Evolutionary conservation across 2,113 vertebrate species (phyloP).

Genomic region (Pongo pygmaeus): DNA sequence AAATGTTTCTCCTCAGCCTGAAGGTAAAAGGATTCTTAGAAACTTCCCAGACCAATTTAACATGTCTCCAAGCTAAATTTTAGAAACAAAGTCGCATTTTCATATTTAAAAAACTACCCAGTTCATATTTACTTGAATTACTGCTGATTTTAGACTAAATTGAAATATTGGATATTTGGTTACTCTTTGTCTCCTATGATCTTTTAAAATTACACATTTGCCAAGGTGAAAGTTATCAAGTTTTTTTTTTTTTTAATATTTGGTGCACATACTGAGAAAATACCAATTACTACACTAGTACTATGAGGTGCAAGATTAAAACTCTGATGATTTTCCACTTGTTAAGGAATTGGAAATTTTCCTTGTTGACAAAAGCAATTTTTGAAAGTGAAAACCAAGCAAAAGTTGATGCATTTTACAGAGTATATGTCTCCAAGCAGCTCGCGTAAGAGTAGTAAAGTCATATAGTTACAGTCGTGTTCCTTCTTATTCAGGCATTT

Average conservation of each 20-base stretch:
- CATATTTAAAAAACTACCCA: background rate
- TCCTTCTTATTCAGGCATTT: background rate
- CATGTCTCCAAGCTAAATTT: background rate
- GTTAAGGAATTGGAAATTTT: background rate
- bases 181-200: background rate
- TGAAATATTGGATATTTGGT: background rate
- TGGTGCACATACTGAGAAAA: background rate
- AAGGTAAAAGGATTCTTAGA: background rate
- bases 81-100: background rate
- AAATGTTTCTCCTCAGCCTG: background rate
- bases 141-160: background rate
- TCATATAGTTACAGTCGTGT: background rate
- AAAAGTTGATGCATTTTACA: background rate
- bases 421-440: background rate
- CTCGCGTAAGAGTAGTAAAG: background rate
- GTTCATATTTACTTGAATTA: slow-evolving; percentile 9
- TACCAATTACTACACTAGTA: background rate
- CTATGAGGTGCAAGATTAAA: slow-evolving; percentile 19
- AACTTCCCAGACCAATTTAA: background rate
- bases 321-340: slow-evolving; percentile 15
- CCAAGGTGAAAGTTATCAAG: slow-evolving; percentile 34
- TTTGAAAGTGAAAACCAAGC: background rate
- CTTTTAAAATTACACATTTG: slow-evolving; percentile 23
- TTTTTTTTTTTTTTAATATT: background rate
- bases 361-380: background rate